Base-by-base conservation (phyloP, 2,113 vertebrate genomes). In the Raja brachyura region DNA sequence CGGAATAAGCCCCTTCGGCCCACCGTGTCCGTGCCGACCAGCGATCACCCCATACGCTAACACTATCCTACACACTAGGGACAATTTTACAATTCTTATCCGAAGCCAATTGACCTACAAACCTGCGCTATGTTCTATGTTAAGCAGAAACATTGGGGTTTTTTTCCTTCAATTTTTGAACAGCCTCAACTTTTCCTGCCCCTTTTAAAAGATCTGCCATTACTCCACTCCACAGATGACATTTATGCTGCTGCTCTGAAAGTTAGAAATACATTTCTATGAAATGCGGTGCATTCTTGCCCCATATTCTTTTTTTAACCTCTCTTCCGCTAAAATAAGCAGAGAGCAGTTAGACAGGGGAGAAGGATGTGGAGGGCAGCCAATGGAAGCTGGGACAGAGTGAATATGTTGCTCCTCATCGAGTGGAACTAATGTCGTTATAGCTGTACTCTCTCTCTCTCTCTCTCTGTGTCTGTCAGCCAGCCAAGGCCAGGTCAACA, bases 341-440 rank as follows among this genome's bases (percentile, higher is more conserved):
- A n/a, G 63, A 63, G 28, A 63, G 13, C 28, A 25, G n/a, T 16
- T 0, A 31, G 83, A 63, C 83, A 31, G 59, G 16, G 25, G 18
- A 28, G 18, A 4, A n/a, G 63, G 16, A 88, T 28, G 61, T 63
- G 83, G 83, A 86, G 0, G 14, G 4, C 25, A 63, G 14, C 59
- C 83, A 88, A 88, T 18, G 16, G 0, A 31, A 5, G 4, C 3
- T 9, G 22, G 16, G 8, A 66, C 16, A 66, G 14, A 88, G n/a
- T 31, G 48, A 25, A 31, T 14, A n/a, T 63, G 83, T 88, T 63
- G 20, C 83, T 66, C 5, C 63, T 13, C 83, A 63, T 6, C 5
- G 16, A 88, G 28, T 88, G 59, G 56, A 63, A 66, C 59, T 88
- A 88, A 88, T 88, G 83, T 63, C 83, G 20, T 88, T 88, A 88